Evolutionary conservation across 2,888 invertebrate genomes (phyloP).

Genomic region (Adineta ricciae): DNA sequence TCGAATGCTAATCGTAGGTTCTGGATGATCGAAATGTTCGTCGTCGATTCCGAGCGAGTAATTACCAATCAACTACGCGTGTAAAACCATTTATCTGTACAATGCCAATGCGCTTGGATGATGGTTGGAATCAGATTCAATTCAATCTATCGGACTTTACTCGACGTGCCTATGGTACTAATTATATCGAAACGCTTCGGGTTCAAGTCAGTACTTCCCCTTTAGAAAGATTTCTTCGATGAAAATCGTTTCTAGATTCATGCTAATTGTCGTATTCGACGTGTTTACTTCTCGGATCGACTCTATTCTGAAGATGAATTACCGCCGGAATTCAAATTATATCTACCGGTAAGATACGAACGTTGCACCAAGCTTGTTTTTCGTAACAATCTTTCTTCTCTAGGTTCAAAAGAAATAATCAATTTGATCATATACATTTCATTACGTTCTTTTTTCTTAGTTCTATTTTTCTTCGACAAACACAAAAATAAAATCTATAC

Average conservation of each 20-base stretch:
- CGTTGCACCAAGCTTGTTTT: too few species aligned
- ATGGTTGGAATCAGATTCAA: conserved; percentile 86
- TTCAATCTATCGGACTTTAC: conserved; percentile 90
- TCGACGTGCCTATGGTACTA: conserved; percentile 86
- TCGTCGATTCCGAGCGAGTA: conserved; percentile 80
- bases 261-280: conserved; percentile 81
- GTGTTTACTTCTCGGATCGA: conserved; percentile 84
- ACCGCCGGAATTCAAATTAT: conserved; percentile 86
- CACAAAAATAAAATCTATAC: not conserved
- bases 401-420: conserved; percentile 11
- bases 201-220: conserved; percentile 55
- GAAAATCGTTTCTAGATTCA: conserved; percentile 63
- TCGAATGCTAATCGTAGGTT: not conserved
- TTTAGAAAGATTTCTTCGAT: not conserved
- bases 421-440: not conserved
- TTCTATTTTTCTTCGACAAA: not conserved
- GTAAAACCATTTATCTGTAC: conserved; percentile 94
- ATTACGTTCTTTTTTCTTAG: not conserved
- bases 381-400: not conserved
- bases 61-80: conserved; percentile 83
- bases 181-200: conserved; percentile 79
- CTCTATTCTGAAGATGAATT: conserved; percentile 85
- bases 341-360: conserved; percentile 63
- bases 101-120: conserved; percentile 85
- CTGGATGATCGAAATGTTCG: conserved; percentile 86